A percentile compares a stretch with the other conserved stretches of the same genome.
Evolutionary conservation across 2,888 invertebrate genomes (phyloP).

Genomic region (Apotomis turbidana): DNA sequence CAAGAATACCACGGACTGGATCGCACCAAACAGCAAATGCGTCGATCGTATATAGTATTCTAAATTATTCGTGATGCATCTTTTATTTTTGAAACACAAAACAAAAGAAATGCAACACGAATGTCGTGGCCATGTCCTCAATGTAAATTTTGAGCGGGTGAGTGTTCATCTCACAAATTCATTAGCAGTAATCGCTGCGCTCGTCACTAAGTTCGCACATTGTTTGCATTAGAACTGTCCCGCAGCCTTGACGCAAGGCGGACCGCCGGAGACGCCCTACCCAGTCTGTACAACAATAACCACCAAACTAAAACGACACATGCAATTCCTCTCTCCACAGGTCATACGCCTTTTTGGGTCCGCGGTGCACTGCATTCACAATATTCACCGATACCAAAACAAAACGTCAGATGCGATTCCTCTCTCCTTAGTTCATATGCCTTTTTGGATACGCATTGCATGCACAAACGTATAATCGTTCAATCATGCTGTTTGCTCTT

Average conservation of each 20-base stretch:
- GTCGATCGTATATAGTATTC: too few relatives aligned
- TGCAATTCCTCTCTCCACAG: not conserved
- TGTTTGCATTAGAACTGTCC: constrained; percentile 37
- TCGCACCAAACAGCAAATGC: too few relatives aligned
- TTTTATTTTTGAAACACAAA: too few relatives aligned
- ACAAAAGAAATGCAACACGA: too few relatives aligned
- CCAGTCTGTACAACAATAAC: constrained; percentile 7
- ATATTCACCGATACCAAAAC: not conserved
- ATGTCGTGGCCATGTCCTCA: too few relatives aligned
- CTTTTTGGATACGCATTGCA: not conserved
- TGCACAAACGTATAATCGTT: constrained; percentile 22
- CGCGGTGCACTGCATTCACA: constrained; percentile 13
- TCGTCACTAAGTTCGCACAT: not conserved
- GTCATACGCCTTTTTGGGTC: too few relatives aligned
- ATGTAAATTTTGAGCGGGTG: too few relatives aligned
- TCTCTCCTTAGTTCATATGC: not conserved
- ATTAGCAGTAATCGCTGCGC: constrained; percentile 13
- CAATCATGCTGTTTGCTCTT: constrained; percentile 23
- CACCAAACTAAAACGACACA: too few relatives aligned
- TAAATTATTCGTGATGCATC: too few relatives aligned
- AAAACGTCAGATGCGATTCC: not conserved
- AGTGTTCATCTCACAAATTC: not conserved
- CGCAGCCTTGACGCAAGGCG: constrained; percentile 41
- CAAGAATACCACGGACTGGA: too few relatives aligned
- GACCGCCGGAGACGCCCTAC: constrained; percentile 25